A percentile compares a stretch with the other conserved stretches of the same genome.
phyloP scores from a whole-genome alignment of 2,888 invertebrate species.

The Aleiodes alternator region DNA sequence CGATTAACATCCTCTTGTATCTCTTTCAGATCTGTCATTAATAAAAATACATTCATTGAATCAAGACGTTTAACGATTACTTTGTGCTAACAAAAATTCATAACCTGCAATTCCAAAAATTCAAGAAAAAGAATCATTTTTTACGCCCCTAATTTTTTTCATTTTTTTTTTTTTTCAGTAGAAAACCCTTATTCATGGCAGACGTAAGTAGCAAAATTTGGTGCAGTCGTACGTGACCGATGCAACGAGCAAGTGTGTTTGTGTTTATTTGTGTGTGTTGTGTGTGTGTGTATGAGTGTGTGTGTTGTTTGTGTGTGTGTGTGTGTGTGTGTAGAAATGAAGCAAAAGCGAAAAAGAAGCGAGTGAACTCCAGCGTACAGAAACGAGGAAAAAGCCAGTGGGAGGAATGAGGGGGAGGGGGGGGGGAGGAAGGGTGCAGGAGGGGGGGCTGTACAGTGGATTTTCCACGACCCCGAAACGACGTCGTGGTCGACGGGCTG shows the following conservation, averaged over 20 bases:
- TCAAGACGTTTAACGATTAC: too few relatives aligned
- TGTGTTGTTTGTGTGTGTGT: too few relatives aligned
- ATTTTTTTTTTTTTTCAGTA: not conserved
- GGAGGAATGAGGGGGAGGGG: not conserved
- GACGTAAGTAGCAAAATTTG: slow-evolving; percentile 38
- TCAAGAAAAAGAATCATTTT: too few relatives aligned
- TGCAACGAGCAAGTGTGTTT: not conserved
- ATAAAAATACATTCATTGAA: too few relatives aligned
- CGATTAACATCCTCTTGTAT: too few relatives aligned
- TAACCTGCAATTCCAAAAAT: too few relatives aligned
- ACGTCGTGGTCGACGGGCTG: slow-evolving; percentile 52
- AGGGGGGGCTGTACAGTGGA: slow-evolving; percentile 11
- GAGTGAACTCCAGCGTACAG: not conserved
- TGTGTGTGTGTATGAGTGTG: too few relatives aligned
- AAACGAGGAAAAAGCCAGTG: not conserved
- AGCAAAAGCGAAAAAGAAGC: too few relatives aligned
- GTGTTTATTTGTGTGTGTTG: too few relatives aligned
- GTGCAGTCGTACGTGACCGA: slow-evolving; percentile 36
- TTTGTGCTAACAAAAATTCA: too few relatives aligned
- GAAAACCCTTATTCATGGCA: slow-evolving; percentile 33
- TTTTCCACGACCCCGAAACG: slow-evolving; percentile 46
- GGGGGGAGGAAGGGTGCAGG: not conserved
- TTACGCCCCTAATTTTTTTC: too few relatives aligned
- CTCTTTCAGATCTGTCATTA: too few relatives aligned
- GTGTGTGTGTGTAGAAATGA: not conserved